A percentile compares a stretch with the other conserved stretches of the same genome.
Evolutionary conservation across 2,888 invertebrate species (phyloP).

Genomic region (Machimus rusticus): DNA sequence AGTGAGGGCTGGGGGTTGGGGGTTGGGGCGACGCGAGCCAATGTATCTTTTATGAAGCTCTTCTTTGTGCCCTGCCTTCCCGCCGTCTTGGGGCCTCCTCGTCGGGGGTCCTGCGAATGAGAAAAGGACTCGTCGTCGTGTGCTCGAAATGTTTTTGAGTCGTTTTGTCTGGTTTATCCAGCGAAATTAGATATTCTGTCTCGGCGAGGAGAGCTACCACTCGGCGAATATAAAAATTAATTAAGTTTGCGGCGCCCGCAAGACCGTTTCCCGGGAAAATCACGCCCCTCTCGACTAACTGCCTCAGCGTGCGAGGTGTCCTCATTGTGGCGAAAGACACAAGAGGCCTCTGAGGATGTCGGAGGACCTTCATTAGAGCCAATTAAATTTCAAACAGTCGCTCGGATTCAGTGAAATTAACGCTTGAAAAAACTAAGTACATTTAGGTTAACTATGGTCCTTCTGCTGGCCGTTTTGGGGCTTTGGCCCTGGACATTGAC

Average conservation of each 20-base stretch:
- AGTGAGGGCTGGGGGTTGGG: not conserved
- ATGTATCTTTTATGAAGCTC: not conserved
- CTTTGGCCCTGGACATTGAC: not conserved
- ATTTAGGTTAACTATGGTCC: not conserved
- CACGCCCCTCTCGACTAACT: not conserved
- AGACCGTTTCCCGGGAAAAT: not conserved
- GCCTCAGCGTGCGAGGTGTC: not conserved
- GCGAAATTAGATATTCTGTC: slow-evolving; percentile 8
- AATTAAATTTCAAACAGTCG: slow-evolving; percentile 10
- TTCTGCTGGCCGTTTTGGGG: not conserved
- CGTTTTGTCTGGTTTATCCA: slow-evolving; percentile 23
- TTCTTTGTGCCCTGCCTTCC: not conserved
- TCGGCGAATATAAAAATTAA: slow-evolving; percentile 18
- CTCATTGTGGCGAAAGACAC: not conserved
- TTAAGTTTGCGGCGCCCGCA: slow-evolving; percentile 8
- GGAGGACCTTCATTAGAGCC: not conserved
- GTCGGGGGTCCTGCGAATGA: not conserved
- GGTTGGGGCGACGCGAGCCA: not conserved
- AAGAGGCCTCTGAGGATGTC: not conserved
- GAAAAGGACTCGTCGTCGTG: not conserved
- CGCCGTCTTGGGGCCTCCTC: not conserved
- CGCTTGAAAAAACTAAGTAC: not conserved
- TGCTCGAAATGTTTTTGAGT: not conserved
- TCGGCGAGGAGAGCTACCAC: not conserved
- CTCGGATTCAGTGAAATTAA: not conserved